Conservation (phyloP, 2,888 invertebrate species). For the Clepsis dumicolana region DNA sequence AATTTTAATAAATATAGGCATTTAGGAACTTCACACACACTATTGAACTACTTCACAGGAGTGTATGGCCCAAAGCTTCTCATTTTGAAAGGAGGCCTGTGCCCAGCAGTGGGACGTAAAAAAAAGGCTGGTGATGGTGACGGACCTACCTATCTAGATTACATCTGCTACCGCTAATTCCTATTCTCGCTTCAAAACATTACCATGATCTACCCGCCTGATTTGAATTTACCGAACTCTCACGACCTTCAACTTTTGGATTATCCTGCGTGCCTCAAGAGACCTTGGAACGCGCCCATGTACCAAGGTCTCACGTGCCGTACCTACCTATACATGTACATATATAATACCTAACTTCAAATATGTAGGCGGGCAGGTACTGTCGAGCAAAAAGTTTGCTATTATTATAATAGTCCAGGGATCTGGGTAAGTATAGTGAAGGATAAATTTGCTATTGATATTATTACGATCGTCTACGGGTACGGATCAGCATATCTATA, state of each 20-base stretch:
- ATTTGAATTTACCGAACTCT: constrained; percentile 53
- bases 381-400: constrained; percentile 18
- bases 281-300: constrained; percentile 63
- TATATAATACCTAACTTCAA: constrained; percentile 35
- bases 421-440: too few relatives aligned
- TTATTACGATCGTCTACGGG: not conserved
- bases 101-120: too few relatives aligned
- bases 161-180: constrained; percentile 15
- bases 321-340: constrained; percentile 45
- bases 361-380: constrained; percentile 44
- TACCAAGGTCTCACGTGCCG: constrained; percentile 69
- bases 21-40: too few relatives aligned
- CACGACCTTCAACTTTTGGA: constrained; percentile 67
- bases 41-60: too few relatives aligned
- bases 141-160: too few relatives aligned
- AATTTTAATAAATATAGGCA: too few relatives aligned
- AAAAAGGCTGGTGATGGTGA: too few relatives aligned
- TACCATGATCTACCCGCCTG: constrained; percentile 40
- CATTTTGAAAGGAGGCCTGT: too few relatives aligned
- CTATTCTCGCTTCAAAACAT: constrained; percentile 32
- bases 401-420: not conserved
- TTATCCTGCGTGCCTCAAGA: constrained; percentile 72
- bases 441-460: not conserved
- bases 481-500: not conserved
- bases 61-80: too few relatives aligned